Base-by-base conservation (phyloP, 2,888 invertebrate species). In the Tenthredo distinguenda region DNA sequence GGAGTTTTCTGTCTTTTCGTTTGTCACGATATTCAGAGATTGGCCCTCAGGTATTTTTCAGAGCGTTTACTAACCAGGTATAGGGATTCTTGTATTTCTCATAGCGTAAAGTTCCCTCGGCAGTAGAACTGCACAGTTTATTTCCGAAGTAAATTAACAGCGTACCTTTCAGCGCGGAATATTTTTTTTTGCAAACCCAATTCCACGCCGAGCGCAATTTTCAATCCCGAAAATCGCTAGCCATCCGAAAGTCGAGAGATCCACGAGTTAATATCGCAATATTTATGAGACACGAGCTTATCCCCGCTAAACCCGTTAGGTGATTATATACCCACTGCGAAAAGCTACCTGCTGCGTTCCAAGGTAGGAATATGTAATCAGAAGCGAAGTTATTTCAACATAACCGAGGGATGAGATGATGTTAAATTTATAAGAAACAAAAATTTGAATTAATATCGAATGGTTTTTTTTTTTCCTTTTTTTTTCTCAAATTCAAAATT, bases 1-100 rank as follows among this genome's bases (percentile, higher is more conserved):
- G 90, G 47, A 47, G 31, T 47, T 85, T 68, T 58, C 47, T 43
- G 76, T 50, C 82, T 65, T 74, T 82, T 21, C 58, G 40, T 84
- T 76, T 21, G 84, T 84, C 81, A 81, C 40, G 18, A 26, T 37
- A 18, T 10, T 58, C n/a, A 10, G 40, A 40, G 7, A 43, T 43
- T 21, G 15, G 26, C n/a, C 58, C 15, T 21, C 21, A 62, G 81
- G 81, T 81, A 81, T 81, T 81, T 77, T 55, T 50, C 21, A 34
- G 62, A 68, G 21, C 74, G 74, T 43, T 43, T 12, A 15, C 4
- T 40, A 37, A 81, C 81, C 62, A 81, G 62, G 81, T 81, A 81
- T 37, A 9, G 43, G 50, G 18, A 31, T 76, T 40, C 18, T 58
- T n/a, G n/a, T n/a, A 55, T 43, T 79, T 58, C 37, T 65, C 26